Evolutionary conservation across 1,140 invertebrate species (phyloP).

Genomic region (Drosophila murphyi): DNA sequence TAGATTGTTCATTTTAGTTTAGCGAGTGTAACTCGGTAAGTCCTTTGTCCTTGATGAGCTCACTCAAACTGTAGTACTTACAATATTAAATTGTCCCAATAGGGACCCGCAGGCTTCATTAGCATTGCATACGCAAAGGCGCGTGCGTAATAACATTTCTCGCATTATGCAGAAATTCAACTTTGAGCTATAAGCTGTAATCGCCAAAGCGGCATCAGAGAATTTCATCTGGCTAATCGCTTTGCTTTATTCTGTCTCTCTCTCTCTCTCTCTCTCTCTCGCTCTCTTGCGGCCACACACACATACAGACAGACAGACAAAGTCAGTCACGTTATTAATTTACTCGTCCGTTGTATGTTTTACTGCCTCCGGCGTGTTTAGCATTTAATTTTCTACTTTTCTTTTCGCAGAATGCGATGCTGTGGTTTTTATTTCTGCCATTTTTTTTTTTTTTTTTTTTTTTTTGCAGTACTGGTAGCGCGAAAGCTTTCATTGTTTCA

Average conservation of each 20-base stretch:
- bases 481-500: conserved; percentile 15
- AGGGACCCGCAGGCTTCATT: too few relatives aligned
- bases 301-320: neutral
- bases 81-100: too few relatives aligned
- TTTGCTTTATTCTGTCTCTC: neutral
- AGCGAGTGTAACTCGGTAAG: too few relatives aligned
- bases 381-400: conserved; percentile 4
- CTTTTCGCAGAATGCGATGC: conserved; percentile 13
- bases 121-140: too few relatives aligned
- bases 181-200: neutral
- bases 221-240: conserved; percentile 12
- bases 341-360: conserved; percentile 13
- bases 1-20: too few relatives aligned
- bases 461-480: neutral
- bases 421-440: conserved; percentile 12
- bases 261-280: too few relatives aligned
- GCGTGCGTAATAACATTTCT: neutral
- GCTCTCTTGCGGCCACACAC: neutral
- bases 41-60: too few relatives aligned
- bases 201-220: neutral
- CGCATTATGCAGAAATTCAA: neutral
- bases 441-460: conserved; percentile 2
- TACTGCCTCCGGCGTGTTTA: conserved; percentile 1
- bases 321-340: neutral
- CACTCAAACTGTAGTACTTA: too few relatives aligned